phyloP scores from a whole-genome alignment of 2,888 invertebrate genomes.

The Drosophila neotestacea region DNA sequence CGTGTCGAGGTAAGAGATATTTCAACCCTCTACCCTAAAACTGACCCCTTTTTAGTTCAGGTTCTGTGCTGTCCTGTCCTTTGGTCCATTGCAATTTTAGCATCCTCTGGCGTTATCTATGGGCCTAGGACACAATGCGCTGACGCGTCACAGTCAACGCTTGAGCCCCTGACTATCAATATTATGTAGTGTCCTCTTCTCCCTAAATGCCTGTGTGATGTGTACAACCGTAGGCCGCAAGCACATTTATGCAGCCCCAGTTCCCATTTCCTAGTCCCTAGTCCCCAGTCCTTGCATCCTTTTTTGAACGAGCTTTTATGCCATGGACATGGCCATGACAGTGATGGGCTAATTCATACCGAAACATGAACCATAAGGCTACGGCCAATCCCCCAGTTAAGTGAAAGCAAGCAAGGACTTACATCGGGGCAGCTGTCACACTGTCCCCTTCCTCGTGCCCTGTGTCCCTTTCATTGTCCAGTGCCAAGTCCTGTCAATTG shows the following conservation, averaged over 20 bases:
- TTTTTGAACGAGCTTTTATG: constrained; percentile 59
- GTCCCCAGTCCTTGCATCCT: constrained; percentile 2
- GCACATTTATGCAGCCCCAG: constrained; percentile 33
- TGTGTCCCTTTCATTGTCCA: not conserved
- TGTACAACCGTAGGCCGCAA: constrained; percentile 22
- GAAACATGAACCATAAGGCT: constrained; percentile 28
- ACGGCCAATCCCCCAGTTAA: constrained; percentile 21
- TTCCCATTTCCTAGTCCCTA: no score
- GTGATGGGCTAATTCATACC: constrained; percentile 71
- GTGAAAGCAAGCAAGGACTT: constrained; percentile 29
- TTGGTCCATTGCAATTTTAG: constrained; percentile 52
- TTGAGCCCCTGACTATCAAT: constrained; percentile 67
- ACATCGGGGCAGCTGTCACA: constrained; percentile 22
- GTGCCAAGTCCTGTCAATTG: constrained; percentile 30
- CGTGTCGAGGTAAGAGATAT: constrained; percentile 90
- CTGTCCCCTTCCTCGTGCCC: not conserved
- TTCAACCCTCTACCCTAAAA: not conserved
- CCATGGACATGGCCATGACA: constrained; percentile 51
- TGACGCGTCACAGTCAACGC: constrained; percentile 64
- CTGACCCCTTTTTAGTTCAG: not conserved
- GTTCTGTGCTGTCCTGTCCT: not conserved
- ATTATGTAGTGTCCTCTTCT: constrained; percentile 34
- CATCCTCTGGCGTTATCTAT: constrained; percentile 48
- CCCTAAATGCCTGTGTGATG: constrained; percentile 9
- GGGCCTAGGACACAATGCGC: constrained; percentile 44